Base-by-base conservation (phyloP, 2,888 invertebrate genomes). In the Conus canariensis region DNA sequence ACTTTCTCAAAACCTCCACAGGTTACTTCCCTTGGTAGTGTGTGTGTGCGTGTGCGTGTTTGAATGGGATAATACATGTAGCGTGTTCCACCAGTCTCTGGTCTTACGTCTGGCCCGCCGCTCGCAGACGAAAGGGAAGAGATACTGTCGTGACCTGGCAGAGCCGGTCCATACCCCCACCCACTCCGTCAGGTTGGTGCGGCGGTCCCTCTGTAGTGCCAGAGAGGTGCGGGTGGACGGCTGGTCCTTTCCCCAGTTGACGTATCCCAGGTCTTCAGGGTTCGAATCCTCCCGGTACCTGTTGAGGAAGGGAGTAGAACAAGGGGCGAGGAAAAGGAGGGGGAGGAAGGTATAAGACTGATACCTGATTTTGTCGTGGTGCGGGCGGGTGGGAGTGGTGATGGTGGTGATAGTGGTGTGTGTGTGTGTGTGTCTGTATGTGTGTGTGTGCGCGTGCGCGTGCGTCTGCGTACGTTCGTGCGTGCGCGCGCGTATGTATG, bases 101-200 rank as follows among this genome's bases (percentile, higher is more conserved):
- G 9, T 93, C 95, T 93, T 96, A 93, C 97, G 96, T 90, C 96
- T 96, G 85, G 97, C 96, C 45, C 96, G 95, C 87, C 96, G 95
- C 93, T 97, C 96, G 93, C 97, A 97, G 88, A 97, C 95, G 92
- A 96, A 97, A 0, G 97, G 96, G 92, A 94, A 94, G 5, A 93
- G 90, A 90, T 93, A 93, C 12, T 93, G 88, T 0, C 94, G 94
- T 80, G 94, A 93, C 14, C 67, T 91, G 59, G 88, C 90, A 7
- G 95, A 94, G 9, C 95, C 95, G 0, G 92, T 86, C 94, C 94
- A 94, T 10, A 92, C 93, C 0, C 95, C 95, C 74, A 92, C 88
- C 95, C 95, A 95, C 16, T 92, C 90, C 58, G 96, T 96, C 22
- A 94, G 92, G 67, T 92, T 91, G 5, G 96, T 96, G 91, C 97